phyloP scores from a whole-genome alignment of 2,888 invertebrate genomes.

The Syrista parreyssii region DNA sequence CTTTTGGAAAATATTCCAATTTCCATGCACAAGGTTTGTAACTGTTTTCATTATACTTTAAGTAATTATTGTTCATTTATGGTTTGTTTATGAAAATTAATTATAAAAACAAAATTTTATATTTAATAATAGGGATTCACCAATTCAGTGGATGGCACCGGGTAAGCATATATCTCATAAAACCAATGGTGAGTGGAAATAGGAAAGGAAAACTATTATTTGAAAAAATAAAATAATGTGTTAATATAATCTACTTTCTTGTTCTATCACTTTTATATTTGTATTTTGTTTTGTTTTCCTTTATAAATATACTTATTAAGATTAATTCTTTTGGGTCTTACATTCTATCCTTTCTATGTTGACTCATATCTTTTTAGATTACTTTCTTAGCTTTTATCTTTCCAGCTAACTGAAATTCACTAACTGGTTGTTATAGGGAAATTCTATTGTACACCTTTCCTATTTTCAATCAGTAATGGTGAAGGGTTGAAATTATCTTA shows the following conservation, averaged over 20 bases:
- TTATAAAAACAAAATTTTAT: slow-evolving; percentile 17
- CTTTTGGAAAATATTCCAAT: slow-evolving; percentile 74
- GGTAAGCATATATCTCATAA: slow-evolving; percentile 53
- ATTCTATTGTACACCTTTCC: slow-evolving; percentile 38
- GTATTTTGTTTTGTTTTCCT: slow-evolving; percentile 31
- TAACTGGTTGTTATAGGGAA: background rate
- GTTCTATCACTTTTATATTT: slow-evolving; percentile 25
- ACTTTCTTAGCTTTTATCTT: background rate
- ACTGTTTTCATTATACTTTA: background rate
- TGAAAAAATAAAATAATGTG: background rate
- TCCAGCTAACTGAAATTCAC: background rate
- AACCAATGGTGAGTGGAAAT: slow-evolving; percentile 46
- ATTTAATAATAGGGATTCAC: slow-evolving; percentile 51
- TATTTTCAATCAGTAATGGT: slow-evolving; percentile 44
- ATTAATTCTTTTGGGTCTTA: slow-evolving; percentile 33
- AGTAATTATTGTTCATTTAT: slow-evolving; percentile 19
- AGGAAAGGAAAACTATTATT: slow-evolving; percentile 39
- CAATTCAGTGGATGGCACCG: slow-evolving; percentile 56
- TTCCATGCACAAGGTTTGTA: slow-evolving; percentile 69
- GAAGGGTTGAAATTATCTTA: slow-evolving; percentile 18
- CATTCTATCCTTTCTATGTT: background rate
- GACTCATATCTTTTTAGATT: background rate
- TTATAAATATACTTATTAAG: slow-evolving; percentile 23
- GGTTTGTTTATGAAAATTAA: slow-evolving; percentile 14
- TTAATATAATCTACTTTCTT: slow-evolving; percentile 18